Base-by-base conservation (phyloP, 37 sponge, comb jelly and placozoan genomes). In the Diacarnus erythraeanus region DNA sequence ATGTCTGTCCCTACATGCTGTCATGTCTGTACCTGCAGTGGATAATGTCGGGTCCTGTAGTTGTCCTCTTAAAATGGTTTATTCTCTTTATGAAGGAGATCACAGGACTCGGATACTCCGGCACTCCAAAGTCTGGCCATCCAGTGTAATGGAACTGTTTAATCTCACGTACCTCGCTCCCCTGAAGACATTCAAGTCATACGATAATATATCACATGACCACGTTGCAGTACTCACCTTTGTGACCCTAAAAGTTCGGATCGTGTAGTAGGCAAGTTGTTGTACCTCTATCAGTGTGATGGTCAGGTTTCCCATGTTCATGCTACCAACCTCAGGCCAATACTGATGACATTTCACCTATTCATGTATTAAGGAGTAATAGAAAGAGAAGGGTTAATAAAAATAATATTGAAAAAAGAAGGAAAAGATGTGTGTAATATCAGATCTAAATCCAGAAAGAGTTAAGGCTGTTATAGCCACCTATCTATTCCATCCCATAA, bases 81-180 rank as follows among this genome's bases (percentile, higher is more conserved):
- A 86, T 40, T 30, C 91, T 39, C 8, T 77, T 81, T 42, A 90
- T 72, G 65, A 93, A 86, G 9, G 77, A 30, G 26, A 93, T 61
- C 35, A 90, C 79, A 21, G 87, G 87, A 47, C 72, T 69, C 31
- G 94, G 75, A 22, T 84, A 74, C 2, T 93, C 88, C 0, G 94
- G 94, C 25, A 93, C 94, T 6, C 94, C 94, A 80, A 87, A 87
- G 69, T 93, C 94, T 42, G 94, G 94, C 94, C 94, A 93, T 9
- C 83, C 78, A 29, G 91, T 90, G 91, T 90, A 93, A 71, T 93
- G 94, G 71, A 88, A 85, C 76, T 90, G 94, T 78, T 89, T 91
- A 57, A 89, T 72, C 72, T 85, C 83, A 61, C 77, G 51, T 30
- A 26, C 35, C 6, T 87, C 92, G 34, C 78, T 61, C 15, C 70